Percentiles rank a stretch among this genome's conserved stretches.
Conservation (phyloP, 2,888 invertebrate genomes). For the Cryptocephalus primarius region DNA sequence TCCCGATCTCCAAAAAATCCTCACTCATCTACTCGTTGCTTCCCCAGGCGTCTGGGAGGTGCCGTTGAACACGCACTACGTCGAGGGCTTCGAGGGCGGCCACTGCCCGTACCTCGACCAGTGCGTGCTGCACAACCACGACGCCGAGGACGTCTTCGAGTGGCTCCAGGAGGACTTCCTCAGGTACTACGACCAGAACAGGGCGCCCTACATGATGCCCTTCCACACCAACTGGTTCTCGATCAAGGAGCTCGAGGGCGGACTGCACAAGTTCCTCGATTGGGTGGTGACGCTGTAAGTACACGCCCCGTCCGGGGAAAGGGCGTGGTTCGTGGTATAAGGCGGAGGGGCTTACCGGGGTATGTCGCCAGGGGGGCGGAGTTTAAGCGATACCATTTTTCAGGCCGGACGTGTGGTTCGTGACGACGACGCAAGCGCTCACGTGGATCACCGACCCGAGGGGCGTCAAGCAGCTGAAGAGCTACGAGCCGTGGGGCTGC, state of each 20-base stretch:
- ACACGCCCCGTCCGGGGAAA: too few species aligned
- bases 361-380: too few species aligned
- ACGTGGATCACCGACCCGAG: constrained; percentile 86
- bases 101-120: constrained; percentile 88
- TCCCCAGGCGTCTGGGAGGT: constrained; percentile 77
- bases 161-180: constrained; percentile 84
- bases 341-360: too few species aligned
- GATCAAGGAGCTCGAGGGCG: constrained; percentile 69
- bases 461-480: constrained; percentile 51
- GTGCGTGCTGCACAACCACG: constrained; percentile 82
- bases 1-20: too few species aligned
- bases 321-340: too few species aligned
- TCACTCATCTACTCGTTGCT: too few species aligned
- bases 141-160: constrained; percentile 60
- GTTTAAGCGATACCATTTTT: neutral
- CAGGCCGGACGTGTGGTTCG: constrained; percentile 79
- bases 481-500: constrained; percentile 76
- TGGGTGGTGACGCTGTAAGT: constrained; percentile 66
- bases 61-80: constrained; percentile 80
- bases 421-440: constrained; percentile 78
- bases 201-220: constrained; percentile 89
- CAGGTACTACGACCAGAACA: constrained; percentile 74
- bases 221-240: constrained; percentile 97
- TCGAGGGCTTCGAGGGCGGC: constrained; percentile 80
- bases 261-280: constrained; percentile 75